phyloP scores from a whole-genome alignment of 53 echinoderm and acorn worm genomes.

The Mesocentrotus franciscanus region DNA sequence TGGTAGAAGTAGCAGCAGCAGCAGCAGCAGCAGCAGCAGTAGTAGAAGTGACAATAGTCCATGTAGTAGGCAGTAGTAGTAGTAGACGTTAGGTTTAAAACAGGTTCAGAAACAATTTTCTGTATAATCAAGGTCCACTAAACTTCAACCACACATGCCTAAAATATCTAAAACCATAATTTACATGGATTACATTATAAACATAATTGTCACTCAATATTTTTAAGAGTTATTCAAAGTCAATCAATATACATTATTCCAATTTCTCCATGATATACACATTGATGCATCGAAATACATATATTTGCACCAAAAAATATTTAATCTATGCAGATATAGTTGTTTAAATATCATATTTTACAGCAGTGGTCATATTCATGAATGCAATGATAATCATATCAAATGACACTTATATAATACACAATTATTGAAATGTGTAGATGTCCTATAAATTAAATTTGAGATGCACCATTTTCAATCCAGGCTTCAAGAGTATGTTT shows the following conservation, averaged over 20 bases:
- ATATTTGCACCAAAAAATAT: slow-evolving; percentile 6
- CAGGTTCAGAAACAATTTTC: no score
- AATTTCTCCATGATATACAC: neutral
- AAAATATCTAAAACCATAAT: neutral
- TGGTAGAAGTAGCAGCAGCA: neutral
- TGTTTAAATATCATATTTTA: neutral
- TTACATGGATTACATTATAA: neutral
- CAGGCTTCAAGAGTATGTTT: no score
- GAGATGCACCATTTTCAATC: no score
- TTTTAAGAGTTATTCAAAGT: neutral
- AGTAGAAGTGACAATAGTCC: neutral
- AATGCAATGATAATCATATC: neutral
- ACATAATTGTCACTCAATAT: neutral
- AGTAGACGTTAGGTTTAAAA: neutral
- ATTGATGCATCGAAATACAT: neutral
- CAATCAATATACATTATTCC: neutral
- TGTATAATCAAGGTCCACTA: neutral
- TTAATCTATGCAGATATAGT: neutral
- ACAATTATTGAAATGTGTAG: neutral
- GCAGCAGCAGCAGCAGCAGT: neutral
- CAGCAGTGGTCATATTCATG: neutral
- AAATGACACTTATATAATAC: neutral
- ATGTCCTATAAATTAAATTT: no score
- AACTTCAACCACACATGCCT: neutral
- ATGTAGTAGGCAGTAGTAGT: neutral